Evolutionary conservation across 2,113 vertebrate species (phyloP), one percentile per base, ranked within the genome.

Genomic region (Notarius lentiginosus): DNA sequence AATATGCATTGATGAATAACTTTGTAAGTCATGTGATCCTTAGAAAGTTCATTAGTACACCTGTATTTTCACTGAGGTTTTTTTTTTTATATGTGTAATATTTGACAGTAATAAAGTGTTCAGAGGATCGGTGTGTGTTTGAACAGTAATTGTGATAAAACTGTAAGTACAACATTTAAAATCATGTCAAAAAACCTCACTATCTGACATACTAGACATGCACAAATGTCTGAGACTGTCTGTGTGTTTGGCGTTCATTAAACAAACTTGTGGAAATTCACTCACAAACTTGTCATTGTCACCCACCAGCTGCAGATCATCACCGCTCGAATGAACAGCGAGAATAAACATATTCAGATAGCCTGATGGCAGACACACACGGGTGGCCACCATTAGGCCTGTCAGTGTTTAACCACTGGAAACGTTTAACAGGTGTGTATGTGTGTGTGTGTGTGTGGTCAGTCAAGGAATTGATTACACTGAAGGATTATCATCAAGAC

Each of bases 211-310:
- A 63, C 7, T 7, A 9, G 24, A 24, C 20, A 0, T 63, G 60
- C 20, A 63, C 60, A 63, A 63, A 63, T 63, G 20, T 24, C 60
- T 22, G 60, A 9, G 60, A 22, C 20, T 0, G 6, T 63, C 20
- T 68, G 65, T 68, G n/a, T 14, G 65, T 30, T 27, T 30, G 4
- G 65, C n/a, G 5, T n/a, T 66, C 11, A 66, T 27, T 66, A 47
- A 80, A 80, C n/a, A 41, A 4, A n/a, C 11, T 15, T 72, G 68
- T 47, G 77, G 58, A 61, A 87, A 70, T 58, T 41, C 18, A 68
- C 65, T 77, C 79, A 73, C 55, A 80, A 66, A 86, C 80, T 79
- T 56, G 83, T 85, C 70, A 65, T 49, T 18, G 80, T 79, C 60
- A 66, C 30, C 63, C 27, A 86, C 12, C 86, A 79, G 86, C 55